phyloP scores from a whole-genome alignment of 1,140 invertebrate species.

The Helicoverpa armigera region DNA sequence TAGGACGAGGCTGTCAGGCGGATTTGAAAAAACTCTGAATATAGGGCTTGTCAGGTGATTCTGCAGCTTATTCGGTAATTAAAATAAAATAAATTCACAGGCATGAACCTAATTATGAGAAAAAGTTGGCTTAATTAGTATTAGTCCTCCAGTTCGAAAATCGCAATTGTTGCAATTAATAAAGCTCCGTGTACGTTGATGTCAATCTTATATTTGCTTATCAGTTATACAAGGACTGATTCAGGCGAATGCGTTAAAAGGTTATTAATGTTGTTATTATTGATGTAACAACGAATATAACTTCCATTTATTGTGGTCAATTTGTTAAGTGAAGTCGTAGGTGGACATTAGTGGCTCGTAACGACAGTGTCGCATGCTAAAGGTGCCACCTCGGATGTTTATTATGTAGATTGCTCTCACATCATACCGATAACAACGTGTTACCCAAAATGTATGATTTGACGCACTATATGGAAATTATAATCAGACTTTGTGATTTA shows the following conservation, averaged over 20 bases:
- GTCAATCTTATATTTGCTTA: not conserved
- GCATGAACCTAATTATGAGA: too few species aligned
- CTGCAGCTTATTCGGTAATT: too few species aligned
- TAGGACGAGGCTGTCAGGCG: too few species aligned
- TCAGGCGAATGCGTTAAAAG: conserved; percentile 11
- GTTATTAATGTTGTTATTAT: conserved; percentile 41
- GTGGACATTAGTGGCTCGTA: conserved; percentile 70
- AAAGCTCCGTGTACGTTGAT: not conserved
- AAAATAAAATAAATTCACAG: too few species aligned
- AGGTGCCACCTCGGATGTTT: conserved; percentile 55
- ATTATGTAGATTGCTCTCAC: conserved; percentile 56
- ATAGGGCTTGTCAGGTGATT: too few species aligned
- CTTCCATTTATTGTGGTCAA: conserved; percentile 67
- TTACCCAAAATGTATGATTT: conserved; percentile 12
- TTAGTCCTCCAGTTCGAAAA: too few species aligned
- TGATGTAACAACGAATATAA: conserved; percentile 47
- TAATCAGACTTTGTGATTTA: not conserved
- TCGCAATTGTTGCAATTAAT: too few species aligned
- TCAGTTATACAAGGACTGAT: not conserved
- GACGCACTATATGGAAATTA: conserved; percentile 3
- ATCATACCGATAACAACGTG: conserved; percentile 14
- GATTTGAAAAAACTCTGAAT: too few species aligned
- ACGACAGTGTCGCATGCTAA: conserved; percentile 75
- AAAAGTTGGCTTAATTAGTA: too few species aligned
- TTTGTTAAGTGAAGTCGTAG: conserved; percentile 76